Evolutionary conservation across 2,113 vertebrate species (phyloP).

Genomic region (Gopherus evgoodei): DNA sequence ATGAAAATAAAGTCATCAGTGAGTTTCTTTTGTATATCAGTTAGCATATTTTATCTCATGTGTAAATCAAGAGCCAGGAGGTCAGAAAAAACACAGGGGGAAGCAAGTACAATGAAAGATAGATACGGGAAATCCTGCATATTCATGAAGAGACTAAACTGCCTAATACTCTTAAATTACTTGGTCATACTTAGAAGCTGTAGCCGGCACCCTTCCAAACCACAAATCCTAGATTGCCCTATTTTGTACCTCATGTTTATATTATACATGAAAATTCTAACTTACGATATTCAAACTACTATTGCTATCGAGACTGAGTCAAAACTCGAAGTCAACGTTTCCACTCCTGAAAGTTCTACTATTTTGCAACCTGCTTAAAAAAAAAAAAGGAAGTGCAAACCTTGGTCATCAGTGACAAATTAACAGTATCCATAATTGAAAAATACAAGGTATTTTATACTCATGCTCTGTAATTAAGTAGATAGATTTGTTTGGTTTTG

Average conservation of each 20-base stretch:
- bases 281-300: neutral
- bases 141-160: neutral
- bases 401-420: neutral
- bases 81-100: neutral
- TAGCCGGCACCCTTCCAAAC: neutral
- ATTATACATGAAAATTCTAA: accelerated
- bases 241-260: neutral
- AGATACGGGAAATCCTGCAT: neutral
- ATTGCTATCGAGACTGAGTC: neutral
- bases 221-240: constrained; percentile 20
- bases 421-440: neutral
- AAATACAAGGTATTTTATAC: neutral
- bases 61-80: neutral
- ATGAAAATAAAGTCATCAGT: accelerated
- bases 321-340: neutral
- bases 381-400: neutral
- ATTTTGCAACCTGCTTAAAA: neutral
- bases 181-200: neutral
- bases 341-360: neutral
- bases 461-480: neutral
- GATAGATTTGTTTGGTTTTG: neutral
- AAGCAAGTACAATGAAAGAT: neutral
- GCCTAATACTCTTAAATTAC: neutral
- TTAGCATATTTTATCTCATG: neutral
- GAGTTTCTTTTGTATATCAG: accelerated